Conservation (phyloP, 2,113 vertebrate species). For the Prionailurus viverrinus region DNA sequence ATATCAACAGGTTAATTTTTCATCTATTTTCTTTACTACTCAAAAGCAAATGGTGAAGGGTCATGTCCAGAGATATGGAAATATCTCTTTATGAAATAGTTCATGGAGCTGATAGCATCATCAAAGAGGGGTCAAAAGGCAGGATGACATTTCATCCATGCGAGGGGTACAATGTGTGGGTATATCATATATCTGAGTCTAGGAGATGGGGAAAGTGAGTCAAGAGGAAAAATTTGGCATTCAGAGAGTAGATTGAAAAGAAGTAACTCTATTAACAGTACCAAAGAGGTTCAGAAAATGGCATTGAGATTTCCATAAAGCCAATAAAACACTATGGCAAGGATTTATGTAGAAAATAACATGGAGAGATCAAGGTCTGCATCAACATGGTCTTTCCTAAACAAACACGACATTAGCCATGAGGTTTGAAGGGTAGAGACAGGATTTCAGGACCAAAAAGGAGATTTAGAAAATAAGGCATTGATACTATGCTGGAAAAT, state of each 20-base stretch:
- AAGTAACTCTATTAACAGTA: background rate
- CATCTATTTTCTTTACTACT: background rate
- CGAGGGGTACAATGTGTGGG: background rate
- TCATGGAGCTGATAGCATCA: background rate
- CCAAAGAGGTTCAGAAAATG: constrained; percentile 3
- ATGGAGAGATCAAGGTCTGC: background rate
- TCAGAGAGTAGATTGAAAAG: background rate
- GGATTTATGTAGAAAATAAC: background rate
- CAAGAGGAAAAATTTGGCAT: background rate
- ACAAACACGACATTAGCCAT: background rate
- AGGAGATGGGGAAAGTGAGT: background rate
- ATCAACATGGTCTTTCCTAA: background rate
- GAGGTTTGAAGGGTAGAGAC: background rate
- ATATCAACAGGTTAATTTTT: background rate
- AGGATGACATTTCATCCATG: background rate
- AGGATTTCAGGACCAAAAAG: background rate
- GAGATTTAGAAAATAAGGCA: background rate
- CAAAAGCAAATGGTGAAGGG: background rate
- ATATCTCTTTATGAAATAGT: background rate
- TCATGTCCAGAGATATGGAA: background rate
- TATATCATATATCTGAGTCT: background rate
- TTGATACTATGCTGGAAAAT: background rate
- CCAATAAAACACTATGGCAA: background rate
- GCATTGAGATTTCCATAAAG: background rate
- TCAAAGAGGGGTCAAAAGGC: background rate